Conservation (phyloP, 2,113 vertebrate species). For the Pithys albifrons region DNA sequence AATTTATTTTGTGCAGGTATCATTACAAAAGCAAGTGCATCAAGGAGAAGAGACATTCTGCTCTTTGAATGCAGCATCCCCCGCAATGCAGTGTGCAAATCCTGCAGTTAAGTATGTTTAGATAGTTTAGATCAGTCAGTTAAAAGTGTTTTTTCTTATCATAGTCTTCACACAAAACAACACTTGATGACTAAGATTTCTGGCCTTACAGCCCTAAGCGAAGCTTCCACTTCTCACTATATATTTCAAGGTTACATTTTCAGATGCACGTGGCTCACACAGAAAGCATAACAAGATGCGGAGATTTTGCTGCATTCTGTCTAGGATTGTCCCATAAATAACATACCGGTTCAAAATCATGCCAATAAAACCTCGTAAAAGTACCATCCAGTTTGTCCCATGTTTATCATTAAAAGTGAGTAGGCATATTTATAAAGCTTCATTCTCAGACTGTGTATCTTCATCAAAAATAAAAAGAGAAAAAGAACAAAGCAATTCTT, state of each 20-base stretch:
- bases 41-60: neutral
- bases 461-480: neutral
- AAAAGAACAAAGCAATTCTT: neutral
- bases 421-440: neutral
- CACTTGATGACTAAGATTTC: neutral
- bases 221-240: neutral
- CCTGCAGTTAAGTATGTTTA: neutral
- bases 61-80: neutral
- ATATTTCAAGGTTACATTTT: neutral
- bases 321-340: neutral
- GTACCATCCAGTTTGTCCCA: neutral
- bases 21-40: neutral
- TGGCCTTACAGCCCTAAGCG: neutral
- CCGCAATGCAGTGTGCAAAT: neutral
- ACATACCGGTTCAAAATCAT: neutral
- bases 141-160: neutral
- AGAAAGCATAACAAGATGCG: neutral
- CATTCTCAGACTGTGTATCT: neutral
- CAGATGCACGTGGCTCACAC: neutral
- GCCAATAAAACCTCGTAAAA: neutral
- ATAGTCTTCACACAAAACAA: neutral
- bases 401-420: neutral
- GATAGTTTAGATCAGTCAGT: neutral
- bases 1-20: neutral
- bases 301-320: neutral